Conservation (phyloP, 2,888 invertebrate genomes). For the Amphiduros pacificus region DNA sequence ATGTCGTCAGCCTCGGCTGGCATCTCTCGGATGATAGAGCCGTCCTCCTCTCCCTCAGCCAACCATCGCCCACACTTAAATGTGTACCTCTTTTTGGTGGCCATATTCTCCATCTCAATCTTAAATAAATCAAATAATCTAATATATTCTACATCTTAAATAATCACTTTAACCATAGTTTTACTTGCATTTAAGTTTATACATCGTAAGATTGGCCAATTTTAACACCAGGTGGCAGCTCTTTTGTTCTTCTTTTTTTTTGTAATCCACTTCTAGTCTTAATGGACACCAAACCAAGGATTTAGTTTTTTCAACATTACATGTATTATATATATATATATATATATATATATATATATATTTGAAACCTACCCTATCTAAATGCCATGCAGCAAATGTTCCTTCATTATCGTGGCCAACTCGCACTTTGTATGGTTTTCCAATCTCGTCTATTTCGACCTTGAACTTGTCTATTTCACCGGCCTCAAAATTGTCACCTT, state of each 20-base stretch:
- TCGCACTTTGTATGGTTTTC: slow-evolving; percentile 56
- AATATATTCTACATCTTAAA: too few relatives aligned
- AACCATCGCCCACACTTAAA: slow-evolving; percentile 57
- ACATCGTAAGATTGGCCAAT: too few relatives aligned
- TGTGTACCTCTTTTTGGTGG: slow-evolving; percentile 46
- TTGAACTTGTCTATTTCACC: slow-evolving; percentile 56
- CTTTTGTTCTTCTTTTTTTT: too few relatives aligned
- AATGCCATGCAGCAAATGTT: slow-evolving; percentile 57
- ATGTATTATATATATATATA: neutral
- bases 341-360: neutral
- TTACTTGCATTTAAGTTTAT: too few relatives aligned
- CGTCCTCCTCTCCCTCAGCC: slow-evolving; percentile 57
- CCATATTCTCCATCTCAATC: slow-evolving; percentile 56
- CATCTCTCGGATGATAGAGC: slow-evolving; percentile 53
- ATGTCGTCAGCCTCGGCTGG: slow-evolving; percentile 55
- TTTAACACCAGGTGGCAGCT: too few relatives aligned
- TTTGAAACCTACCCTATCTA: slow-evolving; percentile 46
- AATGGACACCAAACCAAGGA: too few relatives aligned
- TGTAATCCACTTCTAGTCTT: too few relatives aligned
- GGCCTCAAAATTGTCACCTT: slow-evolving; percentile 55
- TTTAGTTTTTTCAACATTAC: too few relatives aligned
- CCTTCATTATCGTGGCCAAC: slow-evolving; percentile 58
- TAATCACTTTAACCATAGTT: too few relatives aligned
- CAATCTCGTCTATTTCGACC: slow-evolving; percentile 50
- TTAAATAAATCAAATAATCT: slow-evolving; percentile 24